Evolutionary conservation across 2,888 invertebrate genomes (phyloP).

Genomic region (Scelioninae gen. 1): DNA sequence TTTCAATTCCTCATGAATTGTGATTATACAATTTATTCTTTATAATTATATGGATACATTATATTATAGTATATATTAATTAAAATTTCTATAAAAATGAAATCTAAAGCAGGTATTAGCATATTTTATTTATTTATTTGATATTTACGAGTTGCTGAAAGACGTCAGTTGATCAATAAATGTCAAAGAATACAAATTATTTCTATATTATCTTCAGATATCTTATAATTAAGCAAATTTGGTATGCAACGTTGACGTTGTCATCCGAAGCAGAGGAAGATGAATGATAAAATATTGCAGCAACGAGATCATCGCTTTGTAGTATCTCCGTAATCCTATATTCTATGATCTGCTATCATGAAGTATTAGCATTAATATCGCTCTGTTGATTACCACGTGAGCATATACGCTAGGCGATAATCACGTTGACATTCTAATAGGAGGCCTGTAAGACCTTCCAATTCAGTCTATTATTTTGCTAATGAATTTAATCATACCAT

Average conservation of each 20-base stretch:
- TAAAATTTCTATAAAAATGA: too few relatives aligned
- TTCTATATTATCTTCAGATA: too few relatives aligned
- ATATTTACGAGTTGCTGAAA: too few relatives aligned
- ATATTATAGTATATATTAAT: too few relatives aligned
- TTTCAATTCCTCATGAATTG: too few relatives aligned
- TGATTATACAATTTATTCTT: too few relatives aligned
- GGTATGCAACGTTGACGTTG: slow-evolving; percentile 15
- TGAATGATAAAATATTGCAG: slow-evolving; percentile 29
- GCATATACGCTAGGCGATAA: slow-evolving; percentile 24
- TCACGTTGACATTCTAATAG: slow-evolving; percentile 37
- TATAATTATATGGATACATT: too few relatives aligned
- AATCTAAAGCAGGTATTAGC: too few relatives aligned
- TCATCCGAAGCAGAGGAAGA: slow-evolving; percentile 1
- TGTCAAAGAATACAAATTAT: too few relatives aligned
- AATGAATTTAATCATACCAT: slow-evolving; percentile 31
- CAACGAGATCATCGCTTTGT: slow-evolving; percentile 48
- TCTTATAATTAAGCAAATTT: slow-evolving; percentile 21
- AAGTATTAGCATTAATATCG: slow-evolving; percentile 49
- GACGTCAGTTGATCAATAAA: too few relatives aligned
- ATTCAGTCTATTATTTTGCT: slow-evolving; percentile 12
- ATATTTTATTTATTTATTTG: too few relatives aligned
- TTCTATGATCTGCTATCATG: slow-evolving; percentile 28
- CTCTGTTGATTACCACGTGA: slow-evolving; percentile 33
- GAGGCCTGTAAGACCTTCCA: slow-evolving; percentile 18
- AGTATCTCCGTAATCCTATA: slow-evolving; percentile 21